phyloP scores from a whole-genome alignment of 2,888 invertebrate genomes.

The Dendrolimus pini region DNA sequence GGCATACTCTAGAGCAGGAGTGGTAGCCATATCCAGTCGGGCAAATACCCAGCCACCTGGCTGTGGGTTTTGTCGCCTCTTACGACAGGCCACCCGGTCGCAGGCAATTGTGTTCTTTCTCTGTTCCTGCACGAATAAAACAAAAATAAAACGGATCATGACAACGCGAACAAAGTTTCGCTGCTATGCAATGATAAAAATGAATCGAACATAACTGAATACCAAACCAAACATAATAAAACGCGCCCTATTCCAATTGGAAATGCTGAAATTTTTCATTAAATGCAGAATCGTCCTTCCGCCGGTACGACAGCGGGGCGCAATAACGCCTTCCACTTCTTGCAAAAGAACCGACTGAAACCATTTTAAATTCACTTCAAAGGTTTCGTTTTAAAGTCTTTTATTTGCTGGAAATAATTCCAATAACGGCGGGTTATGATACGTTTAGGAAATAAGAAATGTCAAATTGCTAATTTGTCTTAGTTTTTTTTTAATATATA shows the following conservation, averaged over 20 bases:
- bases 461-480: no score
- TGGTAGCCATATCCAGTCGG: no score
- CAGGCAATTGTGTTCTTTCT: no score
- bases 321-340: not conserved
- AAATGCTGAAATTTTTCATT: not conserved
- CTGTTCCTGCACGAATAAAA: no score
- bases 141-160: no score
- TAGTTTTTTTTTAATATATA: no score
- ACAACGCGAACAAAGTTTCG: not conserved
- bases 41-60: no score
- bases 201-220: not conserved
- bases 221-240: not conserved
- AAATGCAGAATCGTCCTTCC: not conserved
- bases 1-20: no score
- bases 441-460: no score
- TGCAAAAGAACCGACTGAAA: not conserved
- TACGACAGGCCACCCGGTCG: no score
- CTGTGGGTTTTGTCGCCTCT: no score
- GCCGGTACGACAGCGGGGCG: not conserved
- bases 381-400: not conserved
- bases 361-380: not conserved
- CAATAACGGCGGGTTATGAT: not conserved
- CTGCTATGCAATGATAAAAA: not conserved
- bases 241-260: not conserved
- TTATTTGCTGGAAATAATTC: not conserved